phyloP scores from a whole-genome alignment of 2,113 vertebrate genomes.

The Oncorhynchus clarkii region DNA sequence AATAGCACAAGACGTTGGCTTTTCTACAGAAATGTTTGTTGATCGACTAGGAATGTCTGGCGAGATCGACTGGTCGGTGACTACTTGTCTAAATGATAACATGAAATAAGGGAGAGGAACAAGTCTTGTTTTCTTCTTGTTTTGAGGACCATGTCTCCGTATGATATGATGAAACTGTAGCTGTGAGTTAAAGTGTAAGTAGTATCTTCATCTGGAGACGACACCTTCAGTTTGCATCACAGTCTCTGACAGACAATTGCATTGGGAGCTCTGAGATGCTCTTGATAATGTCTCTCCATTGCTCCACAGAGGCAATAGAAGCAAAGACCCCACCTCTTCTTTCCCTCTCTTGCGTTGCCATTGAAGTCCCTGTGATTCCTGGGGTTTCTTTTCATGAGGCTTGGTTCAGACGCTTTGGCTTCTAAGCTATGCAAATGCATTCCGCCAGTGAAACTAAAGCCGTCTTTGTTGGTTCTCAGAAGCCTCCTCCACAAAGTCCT shows the following conservation, averaged over 20 bases:
- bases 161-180: conserved; percentile 16
- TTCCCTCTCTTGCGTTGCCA: conserved; percentile 53
- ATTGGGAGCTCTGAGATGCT: conserved; percentile 51
- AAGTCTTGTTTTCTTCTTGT: conserved; percentile 7
- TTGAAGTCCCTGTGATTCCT: conserved; percentile 71
- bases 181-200: conserved; percentile 25
- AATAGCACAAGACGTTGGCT: too few species aligned
- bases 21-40: too few species aligned
- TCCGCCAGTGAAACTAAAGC: conserved; percentile 76
- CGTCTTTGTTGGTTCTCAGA: conserved; percentile 76
- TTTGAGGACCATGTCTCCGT: not conserved
- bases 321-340: conserved; percentile 32
- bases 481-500: conserved; percentile 74
- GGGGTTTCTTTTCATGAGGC: conserved; percentile 74
- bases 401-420: conserved; percentile 73
- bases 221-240: conserved; percentile 57
- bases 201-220: conserved; percentile 43
- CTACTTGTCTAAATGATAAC: conserved; percentile 5
- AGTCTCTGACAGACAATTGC: conserved; percentile 53
- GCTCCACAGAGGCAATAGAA: conserved; percentile 37
- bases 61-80: too few species aligned
- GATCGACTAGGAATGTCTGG: too few species aligned
- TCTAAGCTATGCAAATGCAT: conserved; percentile 82
- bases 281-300: conserved; percentile 56
- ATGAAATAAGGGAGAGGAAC: conserved; percentile 29